phyloP scores from a whole-genome alignment of 2,797 vertebrate species.

The Benthosema pterotum region DNA sequence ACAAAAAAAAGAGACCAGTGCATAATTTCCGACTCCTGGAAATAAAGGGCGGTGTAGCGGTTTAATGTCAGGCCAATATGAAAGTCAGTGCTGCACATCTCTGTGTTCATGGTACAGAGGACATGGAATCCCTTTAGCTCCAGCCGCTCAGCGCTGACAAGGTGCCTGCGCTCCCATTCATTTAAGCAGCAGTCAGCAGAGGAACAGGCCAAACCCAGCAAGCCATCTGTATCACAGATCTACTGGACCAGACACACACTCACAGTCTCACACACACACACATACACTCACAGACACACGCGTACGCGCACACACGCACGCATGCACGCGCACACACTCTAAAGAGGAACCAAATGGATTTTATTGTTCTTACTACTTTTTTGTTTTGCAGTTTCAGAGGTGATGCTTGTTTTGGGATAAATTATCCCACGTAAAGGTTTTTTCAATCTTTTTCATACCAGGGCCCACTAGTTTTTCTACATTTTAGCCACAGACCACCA shows the following conservation, averaged over 20 bases:
- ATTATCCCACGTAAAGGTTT: no score
- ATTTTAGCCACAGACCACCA: no score
- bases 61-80: constrained; percentile 63
- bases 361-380: not conserved
- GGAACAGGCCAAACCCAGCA: constrained; percentile 61
- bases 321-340: no score
- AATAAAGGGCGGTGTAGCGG: constrained; percentile 54
- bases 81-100: constrained; percentile 47
- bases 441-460: no score
- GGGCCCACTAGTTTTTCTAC: no score
- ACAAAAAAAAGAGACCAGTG: constrained; percentile 23
- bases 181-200: constrained; percentile 72
- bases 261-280: constrained; percentile 37
- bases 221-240: constrained; percentile 65
- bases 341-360: not conserved
- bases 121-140: constrained; percentile 69
- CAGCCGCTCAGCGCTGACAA: constrained; percentile 59
- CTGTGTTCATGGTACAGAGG: constrained; percentile 66
- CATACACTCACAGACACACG: constrained; percentile 57
- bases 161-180: constrained; percentile 65
- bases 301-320: no score
- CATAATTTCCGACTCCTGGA: constrained; percentile 47
- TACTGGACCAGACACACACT: constrained; percentile 52
- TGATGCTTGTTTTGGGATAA: no score
- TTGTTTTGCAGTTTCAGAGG: not conserved